phyloP scores from a whole-genome alignment of 2,888 invertebrate species.

The Ametastegia equiseti region DNA sequence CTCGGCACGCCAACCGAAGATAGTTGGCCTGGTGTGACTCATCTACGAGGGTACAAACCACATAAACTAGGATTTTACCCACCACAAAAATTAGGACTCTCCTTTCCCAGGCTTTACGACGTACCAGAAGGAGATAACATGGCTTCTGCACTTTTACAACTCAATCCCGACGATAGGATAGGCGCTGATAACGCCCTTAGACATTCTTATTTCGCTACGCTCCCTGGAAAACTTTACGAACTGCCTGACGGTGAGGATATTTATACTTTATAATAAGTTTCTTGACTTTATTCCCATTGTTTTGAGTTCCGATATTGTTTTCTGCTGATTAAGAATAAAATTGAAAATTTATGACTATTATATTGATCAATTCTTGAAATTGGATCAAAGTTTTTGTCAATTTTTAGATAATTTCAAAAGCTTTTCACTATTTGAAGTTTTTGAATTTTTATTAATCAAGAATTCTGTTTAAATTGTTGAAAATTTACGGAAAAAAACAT shows the following conservation, averaged over 20 bases:
- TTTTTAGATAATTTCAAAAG: not conserved
- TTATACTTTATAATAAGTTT: not conserved
- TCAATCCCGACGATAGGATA: conserved; percentile 91
- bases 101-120: conserved; percentile 94
- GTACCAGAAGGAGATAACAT: conserved; percentile 92
- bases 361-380: not conserved
- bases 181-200: conserved; percentile 91
- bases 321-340: no score
- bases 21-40: conserved; percentile 94
- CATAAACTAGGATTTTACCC: conserved; percentile 86
- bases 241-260: conserved; percentile 91
- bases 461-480: conserved; percentile 31
- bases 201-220: conserved; percentile 93
- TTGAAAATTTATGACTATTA: no score
- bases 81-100: conserved; percentile 87
- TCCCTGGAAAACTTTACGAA: conserved; percentile 93
- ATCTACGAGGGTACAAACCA: conserved; percentile 90
- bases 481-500: conserved; percentile 29
- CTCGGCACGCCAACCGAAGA: conserved; percentile 97
- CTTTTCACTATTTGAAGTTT: no score
- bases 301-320: not conserved
- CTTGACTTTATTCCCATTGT: not conserved
- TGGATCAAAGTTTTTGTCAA: not conserved
- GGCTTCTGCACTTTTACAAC: conserved; percentile 89
- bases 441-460: not conserved